Evolutionary conservation across 1,140 invertebrate genomes (phyloP), one percentile per base, ranked within the genome.

Genomic region (Calosoma granatense): DNA sequence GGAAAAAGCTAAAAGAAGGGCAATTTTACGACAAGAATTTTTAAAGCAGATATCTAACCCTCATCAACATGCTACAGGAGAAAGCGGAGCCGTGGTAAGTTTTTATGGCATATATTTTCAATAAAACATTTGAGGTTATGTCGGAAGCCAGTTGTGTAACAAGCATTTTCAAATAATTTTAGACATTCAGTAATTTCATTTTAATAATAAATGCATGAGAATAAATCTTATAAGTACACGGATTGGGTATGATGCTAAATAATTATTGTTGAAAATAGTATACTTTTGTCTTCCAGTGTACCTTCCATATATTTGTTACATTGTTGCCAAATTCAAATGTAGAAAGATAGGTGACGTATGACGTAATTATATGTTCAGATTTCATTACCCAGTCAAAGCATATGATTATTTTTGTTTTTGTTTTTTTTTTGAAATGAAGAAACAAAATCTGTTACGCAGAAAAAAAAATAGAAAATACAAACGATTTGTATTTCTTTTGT

Each of bases 11-110:
- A 70, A 76, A 55, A 73, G 79, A 59, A 76, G 81, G 60, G 65
- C 72, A 26, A 65, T 69, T 21, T 69, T 85, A 53, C 78, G 84
- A 61, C 65, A 75, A n/a, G 76, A 87, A 65, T 90, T 82, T 67
- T 64, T 86, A n/a, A 86, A 83, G 70, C 76, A 85, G 64, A 68
- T 71, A 23, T 77, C 76, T 1, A 83, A 89, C 67, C 88, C 88
- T 12, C 79, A 75, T 60, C 72, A 73, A 15, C 74, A 78, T 72
- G 73, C 70, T 9, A 65, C 67, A 14, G 73, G 72, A 20, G 74
- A 79, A 62, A 78, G 77, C 56, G 83, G 82, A 51, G 71, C 72
- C 63, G 67, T 83, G 62, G 83, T 84, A 77, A 76, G 79, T 76
- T n/a, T 22, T 26, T 21, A 14, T 15, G 14, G 14, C 20, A 41